Evolutionary conservation across 2,888 invertebrate genomes (phyloP), one percentile per base, ranked within the genome.

Genomic region (Marronus borbonicus): DNA sequence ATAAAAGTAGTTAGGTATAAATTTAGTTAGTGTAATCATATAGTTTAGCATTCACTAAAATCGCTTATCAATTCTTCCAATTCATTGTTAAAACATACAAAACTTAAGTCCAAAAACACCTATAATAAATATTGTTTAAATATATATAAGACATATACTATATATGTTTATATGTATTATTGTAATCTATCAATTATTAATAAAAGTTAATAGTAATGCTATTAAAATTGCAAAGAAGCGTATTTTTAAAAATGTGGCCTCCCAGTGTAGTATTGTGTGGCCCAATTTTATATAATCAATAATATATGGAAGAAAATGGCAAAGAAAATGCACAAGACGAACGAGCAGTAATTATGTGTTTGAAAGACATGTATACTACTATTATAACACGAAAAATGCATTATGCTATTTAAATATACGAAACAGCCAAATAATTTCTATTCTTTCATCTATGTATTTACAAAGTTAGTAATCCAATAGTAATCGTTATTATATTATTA

Each of bases 161-260:
- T 58, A 28, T 72, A 58, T 78, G 76, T 77, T 75, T 65, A 77
- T 65, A 70, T 64, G 79, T 75, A 77, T 76, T 75, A 78, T 79
- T 79, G 78, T 76, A 79, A 75, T 78, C 44, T 44, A 68, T 39
- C 36, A 65, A 65, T 65, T 68, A 68, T 31, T 10, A 28, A 50
- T 50, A 50, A 66, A 49, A 31, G 24, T 10, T 68, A 68, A 68
- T 68, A 20, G 14, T 50, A 49, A 12, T 68, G 68, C 49, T 68
- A 68, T 20, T 68, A 68, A 68, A 68, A 68, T 68, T 68, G 50
- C 28, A 50, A 68, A 49, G 49, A 68, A 68, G 68, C 66, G 66
- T 49, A 68, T 44, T 24, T 65, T 39, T 44, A 20, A 68, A 68
- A 49, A 50, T 50, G 50, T 68, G 68, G 68, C 49, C 68, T 50